Percentiles rank a stretch among this genome's conserved stretches.
phyloP scores from a whole-genome alignment of 35 echinoderm and acorn worm genomes.

The Anneissia japonica region DNA sequence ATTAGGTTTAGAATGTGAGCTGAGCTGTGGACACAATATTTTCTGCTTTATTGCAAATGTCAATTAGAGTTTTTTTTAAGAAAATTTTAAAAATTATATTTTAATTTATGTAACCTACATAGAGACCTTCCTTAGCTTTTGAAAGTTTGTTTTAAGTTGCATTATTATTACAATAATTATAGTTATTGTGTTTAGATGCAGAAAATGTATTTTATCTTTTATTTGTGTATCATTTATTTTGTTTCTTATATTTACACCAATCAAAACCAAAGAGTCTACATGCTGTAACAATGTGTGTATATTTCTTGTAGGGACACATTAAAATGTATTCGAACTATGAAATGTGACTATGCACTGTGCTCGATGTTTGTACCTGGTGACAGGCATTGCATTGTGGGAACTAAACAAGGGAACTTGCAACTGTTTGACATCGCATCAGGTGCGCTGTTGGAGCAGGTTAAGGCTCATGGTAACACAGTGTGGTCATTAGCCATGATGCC shows the following conservation, averaged over 20 bases:
- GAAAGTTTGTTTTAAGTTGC: no score
- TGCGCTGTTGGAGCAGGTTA: conserved; percentile 33
- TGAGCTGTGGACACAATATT: no score
- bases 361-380: conserved; percentile 81
- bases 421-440: conserved; percentile 91
- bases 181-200: neutral
- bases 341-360: conserved; percentile 61
- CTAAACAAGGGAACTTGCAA: conserved; percentile 75
- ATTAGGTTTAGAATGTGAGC: no score
- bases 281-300: no score
- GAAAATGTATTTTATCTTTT: neutral
- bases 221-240: neutral
- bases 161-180: neutral
- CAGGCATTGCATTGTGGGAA: conserved; percentile 87
- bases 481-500: conserved; percentile 82
- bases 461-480: conserved; percentile 82
- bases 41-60: neutral
- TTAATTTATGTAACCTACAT: neutral
- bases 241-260: neutral
- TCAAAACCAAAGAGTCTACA: no score
- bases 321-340: conserved; percentile 85
- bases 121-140: neutral
- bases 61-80: conserved; percentile 1
- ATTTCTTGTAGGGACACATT: conserved; percentile 55
- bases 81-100: neutral